Base-by-base conservation (phyloP, 1,140 invertebrate species). In the Drosophila carrolli region DNA sequence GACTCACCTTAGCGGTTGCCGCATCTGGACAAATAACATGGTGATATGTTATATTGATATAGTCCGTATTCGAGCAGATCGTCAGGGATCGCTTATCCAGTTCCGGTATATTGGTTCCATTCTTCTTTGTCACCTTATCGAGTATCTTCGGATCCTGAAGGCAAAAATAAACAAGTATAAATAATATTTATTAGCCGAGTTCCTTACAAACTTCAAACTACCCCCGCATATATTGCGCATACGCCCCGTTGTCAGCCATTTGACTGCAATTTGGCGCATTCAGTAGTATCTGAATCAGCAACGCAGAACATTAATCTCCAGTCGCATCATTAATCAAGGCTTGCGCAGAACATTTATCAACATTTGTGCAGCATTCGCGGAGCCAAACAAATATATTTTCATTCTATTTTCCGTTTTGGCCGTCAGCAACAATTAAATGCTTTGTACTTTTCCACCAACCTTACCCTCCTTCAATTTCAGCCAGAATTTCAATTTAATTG, bases 41-140 rank as follows among this genome's bases (percentile, higher is more conserved):
- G 79, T 98, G 98, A 93, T 99, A 99, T 94, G 97, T 99, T 92
- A 99, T 98, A 93, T 99, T 99, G 82, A 99, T 99, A 93, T 99
- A 98, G 94, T 99, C 99, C 16, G 97, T 97, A n/a, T 98, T 98
- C 92, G 97, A 98, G 93, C 98, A 99, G 78, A 99, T 98, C 50
- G 98, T 99, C n/a, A 99, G 93, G 47, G 98, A 99, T 91, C 98
- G 97, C 50, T 98, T 97, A 88, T 99, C 98, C 43, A 99, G 91
- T 73, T 95, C 96, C 56, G 97, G 95, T 11, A 90, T 59, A 43
- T 92, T 90, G 14, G 83, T 91, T 94, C 96, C 96, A 90, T 97
- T 95, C 92, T 97, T 97, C 73, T 94, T 95, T 23, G 93, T 88
- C 61, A 99, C 93, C 88, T 97, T 97, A 81, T 95, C 95, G 53